Evolutionary conservation across 2,113 vertebrate genomes (phyloP).

Genomic region (Sula dactylatra): DNA sequence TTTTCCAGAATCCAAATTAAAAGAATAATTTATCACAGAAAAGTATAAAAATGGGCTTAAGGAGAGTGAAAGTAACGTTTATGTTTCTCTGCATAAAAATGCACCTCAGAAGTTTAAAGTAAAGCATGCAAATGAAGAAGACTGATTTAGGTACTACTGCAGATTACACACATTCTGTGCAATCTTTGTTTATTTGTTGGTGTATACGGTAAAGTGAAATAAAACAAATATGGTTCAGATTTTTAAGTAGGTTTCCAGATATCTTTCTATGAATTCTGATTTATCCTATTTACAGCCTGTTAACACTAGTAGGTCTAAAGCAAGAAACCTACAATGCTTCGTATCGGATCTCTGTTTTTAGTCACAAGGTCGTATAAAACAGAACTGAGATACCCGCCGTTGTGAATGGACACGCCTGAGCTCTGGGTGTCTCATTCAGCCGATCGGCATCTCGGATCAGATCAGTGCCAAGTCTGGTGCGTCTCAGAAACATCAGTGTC

Average conservation of each 20-base stretch:
- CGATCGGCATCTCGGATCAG: fast-evolving
- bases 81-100: background rate
- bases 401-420: fast-evolving
- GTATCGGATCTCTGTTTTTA: background rate
- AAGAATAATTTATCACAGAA: constrained; percentile 32
- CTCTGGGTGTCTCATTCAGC: fast-evolving
- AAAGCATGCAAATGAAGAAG: background rate
- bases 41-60: constrained; percentile 25
- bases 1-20: constrained; percentile 28
- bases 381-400: background rate
- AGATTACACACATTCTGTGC: background rate
- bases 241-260: background rate
- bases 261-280: background rate
- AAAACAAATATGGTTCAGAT: background rate
- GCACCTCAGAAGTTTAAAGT: background rate
- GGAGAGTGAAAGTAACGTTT: background rate
- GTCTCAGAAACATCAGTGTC: background rate
- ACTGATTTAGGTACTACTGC: background rate
- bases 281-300: background rate
- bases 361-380: background rate
- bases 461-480: too few species aligned
- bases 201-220: background rate
- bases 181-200: background rate
- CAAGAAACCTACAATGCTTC: background rate
- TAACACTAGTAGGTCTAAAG: background rate